Evolutionary conservation across 2,113 vertebrate genomes (phyloP).

Genomic region (Neoarius graeffei): DNA sequence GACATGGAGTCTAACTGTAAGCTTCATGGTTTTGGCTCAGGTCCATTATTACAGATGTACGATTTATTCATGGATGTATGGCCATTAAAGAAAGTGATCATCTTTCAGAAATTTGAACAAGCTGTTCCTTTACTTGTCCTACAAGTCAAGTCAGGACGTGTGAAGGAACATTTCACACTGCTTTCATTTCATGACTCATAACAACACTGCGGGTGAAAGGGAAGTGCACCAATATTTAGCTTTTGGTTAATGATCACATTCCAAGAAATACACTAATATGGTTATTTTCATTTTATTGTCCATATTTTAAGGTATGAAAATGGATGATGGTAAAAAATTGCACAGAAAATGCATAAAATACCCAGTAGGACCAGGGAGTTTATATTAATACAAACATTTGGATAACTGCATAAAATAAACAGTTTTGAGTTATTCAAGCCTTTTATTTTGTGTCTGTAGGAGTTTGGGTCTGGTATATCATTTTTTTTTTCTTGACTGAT

Average conservation of each 20-base stretch:
- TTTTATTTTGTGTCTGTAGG: not conserved
- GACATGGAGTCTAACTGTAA: not conserved
- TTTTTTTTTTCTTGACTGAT: not conserved
- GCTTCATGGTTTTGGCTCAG: constrained; percentile 14
- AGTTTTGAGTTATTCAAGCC: not conserved
- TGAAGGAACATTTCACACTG: constrained; percentile 45
- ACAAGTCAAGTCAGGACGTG: constrained; percentile 62
- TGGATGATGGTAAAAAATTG: not conserved
- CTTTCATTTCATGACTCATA: constrained; percentile 54
- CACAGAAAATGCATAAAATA: not conserved
- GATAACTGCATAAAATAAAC: not conserved
- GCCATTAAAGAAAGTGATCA: not conserved
- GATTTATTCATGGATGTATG: not conserved
- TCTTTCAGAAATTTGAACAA: constrained; percentile 23
- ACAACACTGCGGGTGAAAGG: constrained; percentile 5
- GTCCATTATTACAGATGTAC: constrained; percentile 1
- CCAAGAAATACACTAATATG: not conserved
- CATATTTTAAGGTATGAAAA: not conserved
- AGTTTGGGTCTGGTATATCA: not conserved
- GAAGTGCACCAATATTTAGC: constrained; percentile 16
- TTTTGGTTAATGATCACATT: not conserved
- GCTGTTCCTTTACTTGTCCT: constrained; percentile 15
- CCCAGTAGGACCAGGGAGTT: not conserved
- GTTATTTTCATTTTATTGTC: not conserved
- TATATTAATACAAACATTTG: not conserved